Base-by-base conservation (phyloP, 2,888 invertebrate genomes). In the Meiosimyza platycephala region DNA sequence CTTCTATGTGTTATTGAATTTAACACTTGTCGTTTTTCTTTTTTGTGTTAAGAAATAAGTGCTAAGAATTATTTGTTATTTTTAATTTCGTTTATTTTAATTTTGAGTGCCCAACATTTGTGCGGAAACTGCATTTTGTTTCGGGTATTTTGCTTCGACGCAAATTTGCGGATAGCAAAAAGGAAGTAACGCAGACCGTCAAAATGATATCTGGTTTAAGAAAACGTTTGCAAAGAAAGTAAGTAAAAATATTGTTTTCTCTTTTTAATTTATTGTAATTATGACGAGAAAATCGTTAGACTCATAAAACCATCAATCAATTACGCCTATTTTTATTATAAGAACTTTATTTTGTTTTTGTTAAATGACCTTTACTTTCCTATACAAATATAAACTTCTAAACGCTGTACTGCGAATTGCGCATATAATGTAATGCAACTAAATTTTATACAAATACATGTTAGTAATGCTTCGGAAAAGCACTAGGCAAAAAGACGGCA, bases 181-280 rank as follows among this genome's bases (percentile, higher is more conserved):
- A 12, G 40, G n/a, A 60, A 13, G 9, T 9, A 15, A 52, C 50
- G 13, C 33, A 71, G 52, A 22, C 16, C 22, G 75, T 67, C 75
- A 81, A 76, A 79, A 84, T 84, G 85, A 83, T 84, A 77, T 85
- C 84, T 73, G 84, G 85, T 79, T 83, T 84, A 73, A 79, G 85
- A 75, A 82, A 84, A 75, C 83, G 84, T 72, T 80, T 84, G 76
- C 82, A 83, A 77, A 84, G 84, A 79, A 84, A 83, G 85, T 84
- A 75, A 85, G 85, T 84, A 77, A 40, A 64, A 50, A 40, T 40
- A 9, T 40, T 40, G 5, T 9, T 40, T 40, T 40, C 6, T 40
- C 7, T 28, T 28, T 28, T 28, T 28, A 28, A 28, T 28, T 4
- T 28, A 28, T 28, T 28, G 28, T 3, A 28, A 28, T 28, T 28